These are phyloP conservation scores for Epizoanthus rinbou DNA, from an alignment of 92 coral and sea anemone genomes.

Conservation along the genomic window DNA sequence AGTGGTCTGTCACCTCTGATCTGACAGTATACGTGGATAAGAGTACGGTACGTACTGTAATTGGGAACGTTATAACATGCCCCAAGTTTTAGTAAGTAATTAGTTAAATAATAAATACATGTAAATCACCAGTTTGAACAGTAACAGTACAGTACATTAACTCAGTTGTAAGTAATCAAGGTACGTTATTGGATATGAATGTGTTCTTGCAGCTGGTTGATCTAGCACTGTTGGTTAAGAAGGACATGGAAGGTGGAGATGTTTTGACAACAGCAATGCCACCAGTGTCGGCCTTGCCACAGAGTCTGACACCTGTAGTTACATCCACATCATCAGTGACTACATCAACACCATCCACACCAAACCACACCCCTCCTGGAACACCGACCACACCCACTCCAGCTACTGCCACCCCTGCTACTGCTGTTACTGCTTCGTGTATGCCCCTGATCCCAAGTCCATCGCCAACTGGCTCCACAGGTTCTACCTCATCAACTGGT, in stretches of 20 bases:
- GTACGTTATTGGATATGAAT: neutral
- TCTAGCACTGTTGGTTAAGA: conserved; percentile 89
- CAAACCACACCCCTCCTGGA: conserved; percentile 95
- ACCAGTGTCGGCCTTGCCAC: conserved; percentile 77
- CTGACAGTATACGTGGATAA: too few species aligned
- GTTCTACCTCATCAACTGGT: conserved; percentile 58
- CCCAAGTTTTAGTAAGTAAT: neutral
- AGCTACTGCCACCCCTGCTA: conserved; percentile 18
- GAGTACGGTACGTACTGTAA: too few species aligned
- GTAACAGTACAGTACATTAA: too few species aligned
- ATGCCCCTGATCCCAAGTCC: conserved; percentile 82
- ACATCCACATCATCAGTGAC: conserved; percentile 65
- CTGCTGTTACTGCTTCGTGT: conserved; percentile 24
- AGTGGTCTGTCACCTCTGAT: too few species aligned
- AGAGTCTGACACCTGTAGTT: conserved; percentile 71
- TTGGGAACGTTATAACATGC: too few species aligned
- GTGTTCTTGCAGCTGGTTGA: conserved; percentile 76
- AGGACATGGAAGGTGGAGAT: conserved; percentile 85
- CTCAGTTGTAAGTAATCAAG: neutral
- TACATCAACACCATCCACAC: conserved; percentile 76
- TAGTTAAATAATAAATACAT: neutral
- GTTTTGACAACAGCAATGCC: conserved; percentile 88
- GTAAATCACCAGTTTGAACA: too few species aligned
- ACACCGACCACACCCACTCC: conserved; percentile 97
- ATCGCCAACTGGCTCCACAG: conserved; percentile 67